phyloP scores from a whole-genome alignment of 2,797 vertebrate genomes.

The Peromyscus melanophrys region DNA sequence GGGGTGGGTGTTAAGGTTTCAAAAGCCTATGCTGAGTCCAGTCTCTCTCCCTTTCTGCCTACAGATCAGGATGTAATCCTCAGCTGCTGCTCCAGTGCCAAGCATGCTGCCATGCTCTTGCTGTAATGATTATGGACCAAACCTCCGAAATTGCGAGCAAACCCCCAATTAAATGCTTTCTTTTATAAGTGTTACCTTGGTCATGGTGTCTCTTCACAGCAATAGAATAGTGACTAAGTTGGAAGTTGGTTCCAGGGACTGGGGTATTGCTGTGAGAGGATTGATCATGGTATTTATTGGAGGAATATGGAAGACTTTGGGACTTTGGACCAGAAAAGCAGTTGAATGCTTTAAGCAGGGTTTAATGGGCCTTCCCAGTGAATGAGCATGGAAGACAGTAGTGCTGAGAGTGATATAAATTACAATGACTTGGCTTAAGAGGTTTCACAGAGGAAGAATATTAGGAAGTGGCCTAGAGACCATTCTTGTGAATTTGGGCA shows the following conservation, averaged over 20 bases:
- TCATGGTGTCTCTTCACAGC: background rate
- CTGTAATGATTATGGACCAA: background rate
- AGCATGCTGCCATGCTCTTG: background rate
- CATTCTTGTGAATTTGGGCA: background rate
- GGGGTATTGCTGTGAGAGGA: too few relatives aligned
- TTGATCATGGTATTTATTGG: too few relatives aligned
- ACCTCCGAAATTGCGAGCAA: background rate
- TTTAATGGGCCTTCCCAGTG: background rate
- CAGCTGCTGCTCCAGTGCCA: background rate
- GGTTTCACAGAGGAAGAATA: background rate
- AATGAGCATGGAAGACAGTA: background rate
- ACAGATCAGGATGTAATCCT: background rate
- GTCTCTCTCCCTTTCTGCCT: background rate
- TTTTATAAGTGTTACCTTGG: background rate
- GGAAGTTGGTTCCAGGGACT: too few relatives aligned
- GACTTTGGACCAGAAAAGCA: too few relatives aligned
- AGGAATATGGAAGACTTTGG: too few relatives aligned
- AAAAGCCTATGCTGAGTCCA: background rate
- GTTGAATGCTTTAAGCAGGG: too few relatives aligned
- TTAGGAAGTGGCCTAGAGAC: background rate
- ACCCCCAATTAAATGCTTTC: background rate
- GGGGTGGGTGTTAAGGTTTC: background rate
- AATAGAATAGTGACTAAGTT: background rate
- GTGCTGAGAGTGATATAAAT: background rate
- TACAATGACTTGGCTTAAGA: background rate